These are phyloP conservation scores for Alligator sinensis DNA, from an alignment of 2,113 vertebrate genomes.

Conservation along the genomic window DNA sequence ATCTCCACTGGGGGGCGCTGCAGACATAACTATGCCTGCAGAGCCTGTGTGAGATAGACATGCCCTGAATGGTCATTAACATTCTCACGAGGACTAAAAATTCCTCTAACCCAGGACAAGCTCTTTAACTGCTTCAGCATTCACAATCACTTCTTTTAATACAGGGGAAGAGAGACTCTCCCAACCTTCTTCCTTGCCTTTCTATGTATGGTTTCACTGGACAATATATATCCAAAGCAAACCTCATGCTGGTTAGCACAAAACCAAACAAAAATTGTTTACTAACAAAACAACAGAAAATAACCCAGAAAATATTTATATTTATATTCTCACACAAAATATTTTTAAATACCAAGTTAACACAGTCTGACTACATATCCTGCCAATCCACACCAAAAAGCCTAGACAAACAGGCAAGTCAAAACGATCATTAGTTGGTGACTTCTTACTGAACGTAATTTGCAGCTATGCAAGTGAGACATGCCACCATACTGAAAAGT, in stretches of 20 bases:
- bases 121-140: neutral
- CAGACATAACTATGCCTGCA: neutral
- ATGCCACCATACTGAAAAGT: neutral
- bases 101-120: neutral
- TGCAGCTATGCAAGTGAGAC: neutral
- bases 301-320: neutral
- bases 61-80: neutral
- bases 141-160: neutral
- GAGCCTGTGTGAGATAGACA: too few species aligned
- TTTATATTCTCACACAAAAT: neutral
- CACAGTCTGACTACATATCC: neutral
- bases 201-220: neutral
- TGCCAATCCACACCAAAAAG: neutral
- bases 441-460: neutral
- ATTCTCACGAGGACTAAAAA: neutral
- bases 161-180: neutral
- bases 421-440: too few species aligned
- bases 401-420: too few species aligned
- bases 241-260: neutral
- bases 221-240: fast-evolving
- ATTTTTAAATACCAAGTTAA: neutral
- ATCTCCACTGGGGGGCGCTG: slow-evolving; percentile 67
- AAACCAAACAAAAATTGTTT: neutral
- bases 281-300: neutral
- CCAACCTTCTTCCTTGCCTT: neutral